Base-by-base conservation (phyloP, 2,888 invertebrate genomes). In the Portevinia maculata region DNA sequence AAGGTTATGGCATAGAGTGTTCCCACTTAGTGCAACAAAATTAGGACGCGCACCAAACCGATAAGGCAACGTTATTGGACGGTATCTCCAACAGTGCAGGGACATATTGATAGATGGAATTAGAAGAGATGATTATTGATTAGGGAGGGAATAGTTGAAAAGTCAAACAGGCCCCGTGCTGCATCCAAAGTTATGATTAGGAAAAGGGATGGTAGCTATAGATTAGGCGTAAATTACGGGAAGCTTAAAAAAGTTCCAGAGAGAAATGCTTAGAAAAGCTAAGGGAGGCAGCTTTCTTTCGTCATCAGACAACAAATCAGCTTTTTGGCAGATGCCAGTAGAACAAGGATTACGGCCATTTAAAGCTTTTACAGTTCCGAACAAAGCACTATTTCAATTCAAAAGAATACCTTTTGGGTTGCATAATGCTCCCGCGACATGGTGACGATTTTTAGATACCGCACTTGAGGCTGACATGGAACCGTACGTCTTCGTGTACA, bases 321-420 rank as follows among this genome's bases (percentile, higher is more conserved):
- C 44, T 44, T 59, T 44, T 5, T 44, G 41, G 60, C 60, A 59
- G 46, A 60, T 60, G 7, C 46, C 46, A n/a, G 17, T 60, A 11
- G 46, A 9, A 7, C 11, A 19, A 15, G 46, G 8, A 28, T 60
- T 15, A 32, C 60, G 32, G 11, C 48, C 9, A 13, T 13, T 24
- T 5, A 48, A 24, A 7, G 48, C 28, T n/a, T 41, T 41, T 3
- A 28, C 28, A 0, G 44, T 46, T 17, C 41, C 28, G 1, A 52
- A 52, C 3, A 39, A 39, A 5, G 53, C 53, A 1, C 28, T 67
- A 1, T 46, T 19, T n/a, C 55, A 69, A 9, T 48, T 69, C 39
- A 19, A 13, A 1, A 17, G 57, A 9, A 69, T 69, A 52, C 69
- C 69, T 4, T 69, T 69, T 9, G 67, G 67, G 2, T 21, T 67